Conservation (phyloP, 2,888 invertebrate genomes). For the Dyspetes luteomarginatus region DNA sequence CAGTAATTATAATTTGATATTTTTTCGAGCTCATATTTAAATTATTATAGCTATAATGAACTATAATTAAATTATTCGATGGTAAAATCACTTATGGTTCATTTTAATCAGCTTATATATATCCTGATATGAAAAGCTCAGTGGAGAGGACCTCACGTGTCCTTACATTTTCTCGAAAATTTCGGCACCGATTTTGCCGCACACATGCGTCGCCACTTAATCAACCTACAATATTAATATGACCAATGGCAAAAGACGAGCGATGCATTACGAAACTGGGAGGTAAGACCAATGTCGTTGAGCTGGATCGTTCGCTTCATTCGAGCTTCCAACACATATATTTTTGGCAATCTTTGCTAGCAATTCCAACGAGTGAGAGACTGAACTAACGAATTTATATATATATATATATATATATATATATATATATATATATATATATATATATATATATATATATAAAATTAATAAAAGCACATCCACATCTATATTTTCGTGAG, state of each 20-base stretch:
- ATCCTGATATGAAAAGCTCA: no score
- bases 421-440: no score
- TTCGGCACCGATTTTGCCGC: slow-evolving; percentile 10
- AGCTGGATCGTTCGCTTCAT: slow-evolving; percentile 52
- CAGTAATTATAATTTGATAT: no score
- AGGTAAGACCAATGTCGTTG: slow-evolving; percentile 57
- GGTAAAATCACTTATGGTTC: no score
- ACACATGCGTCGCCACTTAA: slow-evolving; percentile 79
- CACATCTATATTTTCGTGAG: no score
- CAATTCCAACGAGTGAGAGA: slow-evolving; percentile 68
- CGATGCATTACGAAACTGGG: slow-evolving; percentile 65
- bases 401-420: slow-evolving; percentile 27
- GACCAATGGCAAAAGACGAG: slow-evolving; percentile 66
- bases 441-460: no score
- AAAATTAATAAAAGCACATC: no score
- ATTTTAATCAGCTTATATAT: no score
- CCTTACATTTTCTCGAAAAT: slow-evolving; percentile 27
- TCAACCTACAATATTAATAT: slow-evolving; percentile 81
- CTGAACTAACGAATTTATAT: slow-evolving; percentile 35
- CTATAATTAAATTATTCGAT: no score
- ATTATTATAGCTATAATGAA: no score
- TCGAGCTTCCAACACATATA: slow-evolving; percentile 53
- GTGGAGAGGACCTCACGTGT: neutral
- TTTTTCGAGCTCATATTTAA: no score
- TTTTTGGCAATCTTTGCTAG: slow-evolving; percentile 58